Evolutionary conservation across 2,113 vertebrate genomes (phyloP), one percentile per base, ranked within the genome.

Genomic region (Clarias macrocephalus): DNA sequence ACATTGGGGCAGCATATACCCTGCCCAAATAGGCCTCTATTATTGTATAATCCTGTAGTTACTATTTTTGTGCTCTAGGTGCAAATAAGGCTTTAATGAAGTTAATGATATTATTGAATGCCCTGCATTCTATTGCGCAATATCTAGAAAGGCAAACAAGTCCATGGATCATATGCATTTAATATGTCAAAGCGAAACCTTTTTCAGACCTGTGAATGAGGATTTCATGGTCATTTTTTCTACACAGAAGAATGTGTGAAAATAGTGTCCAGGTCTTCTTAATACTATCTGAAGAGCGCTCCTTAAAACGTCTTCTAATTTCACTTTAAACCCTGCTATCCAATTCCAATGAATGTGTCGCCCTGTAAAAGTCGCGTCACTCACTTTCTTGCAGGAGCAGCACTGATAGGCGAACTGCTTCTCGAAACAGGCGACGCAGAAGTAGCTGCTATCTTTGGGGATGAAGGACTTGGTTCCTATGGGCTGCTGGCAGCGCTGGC

Each of bases 401-500:
- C 98, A 99, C 91, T 95, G 96, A 80, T 96, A 97, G 92, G 97
- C 96, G 94, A 98, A 97, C 89, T 99, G 98, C 92, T 98, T 97
- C 94, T 99, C 98, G 0, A 99, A 99, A 93, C 98, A 99, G 85
- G 97, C 92, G 84, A 98, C 96, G 0, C 98, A 99, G 80, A 96
- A 99, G 92, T 97, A 98, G 91, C 96, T 94, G 28, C 90, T 93
- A 80, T 99, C 98, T 93, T 99, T 99, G 0, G 98, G 98, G 93
- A 99, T 99, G 93, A 99, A 99, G 92, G 97, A 98, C 95, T 99
- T 99, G 87, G 97, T 99, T 93, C 98, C 98, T 16, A 99, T 99
- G 12, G 98, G 98, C 92, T 99, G 97, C 80, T 98, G 97, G 92
- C 98, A 99, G 88, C 93, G 97, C 86, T 95, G 95, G 91, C 98